Conservation (phyloP, 1,140 invertebrate genomes). For the Penaeus japonicus region DNA sequence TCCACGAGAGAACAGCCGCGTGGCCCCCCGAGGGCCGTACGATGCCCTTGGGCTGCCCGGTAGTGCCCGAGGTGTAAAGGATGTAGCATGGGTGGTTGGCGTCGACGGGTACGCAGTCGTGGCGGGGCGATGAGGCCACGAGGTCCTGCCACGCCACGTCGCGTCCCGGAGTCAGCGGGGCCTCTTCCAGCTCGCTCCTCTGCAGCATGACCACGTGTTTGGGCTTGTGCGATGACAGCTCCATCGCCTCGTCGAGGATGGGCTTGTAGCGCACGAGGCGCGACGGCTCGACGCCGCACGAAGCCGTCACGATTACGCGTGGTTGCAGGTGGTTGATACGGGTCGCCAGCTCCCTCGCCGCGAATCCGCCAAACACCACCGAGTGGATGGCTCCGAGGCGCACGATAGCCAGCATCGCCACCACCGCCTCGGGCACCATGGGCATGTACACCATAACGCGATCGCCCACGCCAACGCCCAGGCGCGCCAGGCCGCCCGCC, state of each 20-base stretch:
- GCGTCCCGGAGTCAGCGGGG: constrained; percentile 69
- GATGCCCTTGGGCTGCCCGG: constrained; percentile 81
- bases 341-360: constrained; percentile 82
- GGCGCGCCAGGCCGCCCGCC: constrained; percentile 76
- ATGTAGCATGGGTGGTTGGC: constrained; percentile 91
- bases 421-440: constrained; percentile 84
- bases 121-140: constrained; percentile 71
- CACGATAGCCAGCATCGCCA: constrained; percentile 84
- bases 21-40: constrained; percentile 87
- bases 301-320: constrained; percentile 87
- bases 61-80: constrained; percentile 79
- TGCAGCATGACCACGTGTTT: constrained; percentile 83
- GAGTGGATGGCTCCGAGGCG: constrained; percentile 86
- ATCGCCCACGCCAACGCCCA: constrained; percentile 81
- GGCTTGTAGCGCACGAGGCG: constrained; percentile 87
- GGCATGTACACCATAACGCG: constrained; percentile 91
- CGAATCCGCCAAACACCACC: constrained; percentile 90
- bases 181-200: constrained; percentile 73
- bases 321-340: constrained; percentile 88
- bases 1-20: constrained; percentile 83
- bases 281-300: constrained; percentile 87
- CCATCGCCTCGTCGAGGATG: constrained; percentile 85
- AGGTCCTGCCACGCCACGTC: constrained; percentile 83
- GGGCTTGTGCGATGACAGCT: constrained; percentile 65
- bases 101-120: constrained; percentile 84